These are phyloP conservation scores for Morone saxatilis DNA, from an alignment of 2,113 vertebrate genomes.

Conservation along the genomic window DNA sequence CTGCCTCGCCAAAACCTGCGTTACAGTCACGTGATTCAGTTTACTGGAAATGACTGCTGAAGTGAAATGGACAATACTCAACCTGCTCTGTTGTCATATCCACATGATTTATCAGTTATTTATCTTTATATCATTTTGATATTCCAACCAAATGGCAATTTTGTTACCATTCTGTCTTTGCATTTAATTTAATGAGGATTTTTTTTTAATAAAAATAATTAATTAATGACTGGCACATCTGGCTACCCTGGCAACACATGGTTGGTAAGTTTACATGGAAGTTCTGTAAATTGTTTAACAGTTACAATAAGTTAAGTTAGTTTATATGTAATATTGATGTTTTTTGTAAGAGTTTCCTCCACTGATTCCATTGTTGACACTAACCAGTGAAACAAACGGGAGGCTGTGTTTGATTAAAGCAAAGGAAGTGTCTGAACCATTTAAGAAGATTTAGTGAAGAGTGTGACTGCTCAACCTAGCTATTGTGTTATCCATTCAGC, in stretches of 20 bases:
- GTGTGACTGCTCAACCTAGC: background rate
- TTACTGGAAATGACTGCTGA: background rate
- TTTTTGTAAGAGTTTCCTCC: background rate
- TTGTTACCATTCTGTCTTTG: background rate
- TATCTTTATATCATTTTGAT: background rate
- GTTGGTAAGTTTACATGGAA: background rate
- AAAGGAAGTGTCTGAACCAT: background rate
- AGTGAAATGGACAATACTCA: background rate
- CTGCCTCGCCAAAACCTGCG: background rate
- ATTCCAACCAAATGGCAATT: background rate
- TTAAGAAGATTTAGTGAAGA: slow-evolving; percentile 9
- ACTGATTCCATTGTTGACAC: background rate
- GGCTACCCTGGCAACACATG: background rate
- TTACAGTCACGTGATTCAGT: background rate
- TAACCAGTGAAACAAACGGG: background rate
- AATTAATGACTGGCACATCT: too few relatives aligned
- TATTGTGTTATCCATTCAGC: background rate
- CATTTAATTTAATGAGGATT: background rate
- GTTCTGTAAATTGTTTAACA: background rate
- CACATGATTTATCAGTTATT: background rate
- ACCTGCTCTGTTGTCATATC: background rate
- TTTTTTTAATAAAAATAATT: background rate
- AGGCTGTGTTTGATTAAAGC: background rate
- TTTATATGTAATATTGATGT: too few relatives aligned
- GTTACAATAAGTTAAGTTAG: background rate